A percentile compares a stretch with the other conserved stretches of the same genome.
Conservation (phyloP, 2,888 invertebrate genomes). For the Peribatodes rhomboidaria region DNA sequence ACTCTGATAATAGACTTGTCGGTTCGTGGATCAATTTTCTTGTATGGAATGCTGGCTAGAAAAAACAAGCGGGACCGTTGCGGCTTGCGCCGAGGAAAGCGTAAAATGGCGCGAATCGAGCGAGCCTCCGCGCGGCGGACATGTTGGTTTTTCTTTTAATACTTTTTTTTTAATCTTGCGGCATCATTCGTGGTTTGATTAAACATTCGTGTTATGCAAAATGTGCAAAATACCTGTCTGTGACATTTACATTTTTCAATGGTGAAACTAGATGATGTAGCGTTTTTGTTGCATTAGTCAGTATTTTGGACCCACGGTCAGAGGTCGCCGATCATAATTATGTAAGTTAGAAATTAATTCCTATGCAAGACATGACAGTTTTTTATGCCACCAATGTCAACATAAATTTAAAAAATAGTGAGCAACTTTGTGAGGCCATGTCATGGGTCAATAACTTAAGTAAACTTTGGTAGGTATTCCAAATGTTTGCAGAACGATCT, state of each 20-base stretch:
- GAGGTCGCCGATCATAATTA: not conserved
- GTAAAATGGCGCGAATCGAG: conserved; percentile 63
- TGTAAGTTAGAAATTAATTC: conserved; percentile 7
- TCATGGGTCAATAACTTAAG: conserved; percentile 15
- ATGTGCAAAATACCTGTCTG: conserved; percentile 11
- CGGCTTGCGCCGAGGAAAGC: conserved; percentile 72
- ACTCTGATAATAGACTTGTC: conserved; percentile 70
- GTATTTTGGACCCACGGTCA: conserved; percentile 4
- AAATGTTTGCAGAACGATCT: conserved; percentile 4
- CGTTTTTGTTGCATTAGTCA: conserved; percentile 3
- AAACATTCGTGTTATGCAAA: not conserved
- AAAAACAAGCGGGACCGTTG: conserved; percentile 73
- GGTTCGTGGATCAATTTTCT: conserved; percentile 69
- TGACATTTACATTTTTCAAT: conserved; percentile 13
- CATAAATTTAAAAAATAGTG: conserved; percentile 5
- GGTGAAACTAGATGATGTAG: conserved; percentile 15
- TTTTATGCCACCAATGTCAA: not conserved
- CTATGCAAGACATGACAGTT: conserved; percentile 1
- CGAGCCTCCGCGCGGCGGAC: conserved; percentile 15
- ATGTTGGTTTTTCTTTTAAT: conserved; percentile 21
- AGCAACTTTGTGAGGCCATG: not conserved
- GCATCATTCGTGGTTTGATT: not conserved
- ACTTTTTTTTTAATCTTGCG: conserved; percentile 5
- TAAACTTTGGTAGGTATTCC: conserved; percentile 14
- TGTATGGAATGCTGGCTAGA: conserved; percentile 73